Base-by-base conservation (phyloP, 2,888 invertebrate genomes). In the Ennomos erosarius region DNA sequence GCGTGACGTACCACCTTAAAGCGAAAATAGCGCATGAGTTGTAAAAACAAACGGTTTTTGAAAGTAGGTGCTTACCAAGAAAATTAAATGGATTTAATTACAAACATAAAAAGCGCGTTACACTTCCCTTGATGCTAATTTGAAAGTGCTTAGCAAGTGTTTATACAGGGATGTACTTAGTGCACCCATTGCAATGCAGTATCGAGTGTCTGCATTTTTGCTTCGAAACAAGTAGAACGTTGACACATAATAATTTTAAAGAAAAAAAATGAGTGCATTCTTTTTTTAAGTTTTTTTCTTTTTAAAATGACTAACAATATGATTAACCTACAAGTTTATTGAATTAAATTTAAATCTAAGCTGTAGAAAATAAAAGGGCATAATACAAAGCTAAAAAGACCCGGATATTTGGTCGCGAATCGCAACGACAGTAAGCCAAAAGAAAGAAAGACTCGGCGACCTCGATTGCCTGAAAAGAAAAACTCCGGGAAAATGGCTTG, bases 401-500 rank as follows among this genome's bases (percentile, higher is more conserved):
- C 55, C 64, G 62, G 68, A 68, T 62, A 59, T 61, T 68, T 62
- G 59, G 35, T 45, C 50, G 57, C 56, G 59, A 67, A 71, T 62
- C 62, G 54, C 63, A 62, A 59, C 60, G 55, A 63, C 61, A 62
- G 62, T 64, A 64, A 70, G 63, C 64, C 70, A 43, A 51, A 37
- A 37, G 37, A 51, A 37, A 37, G 37, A 63, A 68, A 68, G 64
- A 57, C 65, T 49, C 45, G 43, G 53, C 60, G 62, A 67, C 64
- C 67, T 48, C 62, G 50, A 67, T 58, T 59, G 62, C 58, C 46
- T 46, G 38, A 53, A 45, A 52, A 50, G 71, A 70, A 74, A 73
- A 75, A 68, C 64, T 64, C 62, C 44, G 62, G 55, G 53, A 61
- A 68, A 71, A 78, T 72, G 73, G 67, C 68, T 59, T 61, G 70